Evolutionary conservation across 2,113 vertebrate genomes (phyloP), one percentile per base, ranked within the genome.

Genomic region (Noturus placidus): DNA sequence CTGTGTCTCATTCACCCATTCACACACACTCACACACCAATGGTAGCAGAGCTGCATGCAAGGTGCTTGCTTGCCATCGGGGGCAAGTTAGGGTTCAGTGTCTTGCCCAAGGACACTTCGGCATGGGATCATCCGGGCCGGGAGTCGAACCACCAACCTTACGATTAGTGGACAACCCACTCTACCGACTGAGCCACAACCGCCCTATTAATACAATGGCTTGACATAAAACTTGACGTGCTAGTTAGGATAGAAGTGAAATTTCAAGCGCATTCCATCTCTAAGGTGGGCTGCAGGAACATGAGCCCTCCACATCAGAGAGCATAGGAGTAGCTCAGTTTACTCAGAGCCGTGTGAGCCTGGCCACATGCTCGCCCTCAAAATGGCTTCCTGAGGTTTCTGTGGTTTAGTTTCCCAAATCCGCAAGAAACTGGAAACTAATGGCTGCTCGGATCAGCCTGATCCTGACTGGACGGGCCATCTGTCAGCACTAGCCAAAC

Each of bases 341-440:
- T 82, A 69, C 57, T 76, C 59, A 59, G 69, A 74, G 87, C 86
- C 59, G 81, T 86, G 61, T 89, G 63, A 89, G 83, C 65, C 69
- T 56, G 79, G 84, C 86, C 90, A 87, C 88, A 87, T 72, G n/a
- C 83, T 85, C 61, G 46, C 70, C 89, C 89, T 90, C 89, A 89
- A 80, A 87, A 88, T 84, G 88, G 90, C 85, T 80, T 84, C 80
- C 86, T 93, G 92, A 78, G 92, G 93, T 92, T 84, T 77, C 84
- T 93, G 93, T 87, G 93, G 94, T 93, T 89, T 91, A 91, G 91
- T 94, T 92, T 87, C 70, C 84, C 88, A 90, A 91, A 90, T 88
- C 91, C 92, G 89, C 88, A 91, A 89, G 92, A 93, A 92, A 94
- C 85, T 86, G 79, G 65, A 91, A 35, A 87, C 67, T 87, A 88